phyloP scores from a whole-genome alignment of 2,113 vertebrate genomes.

The Actinemys pallida region DNA sequence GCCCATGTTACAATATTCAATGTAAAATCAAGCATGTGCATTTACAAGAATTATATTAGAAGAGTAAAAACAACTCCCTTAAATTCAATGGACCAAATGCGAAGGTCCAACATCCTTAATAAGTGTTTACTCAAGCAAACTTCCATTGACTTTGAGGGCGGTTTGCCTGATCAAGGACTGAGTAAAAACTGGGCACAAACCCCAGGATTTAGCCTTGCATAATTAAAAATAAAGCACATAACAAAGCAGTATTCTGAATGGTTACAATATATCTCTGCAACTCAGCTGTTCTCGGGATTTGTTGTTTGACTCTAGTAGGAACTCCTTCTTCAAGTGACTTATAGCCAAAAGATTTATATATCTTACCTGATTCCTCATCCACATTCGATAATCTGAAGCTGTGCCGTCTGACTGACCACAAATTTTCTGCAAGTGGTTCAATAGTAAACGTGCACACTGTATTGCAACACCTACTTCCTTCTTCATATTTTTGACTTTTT shows the following conservation, averaged over 20 bases:
- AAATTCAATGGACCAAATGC: neutral
- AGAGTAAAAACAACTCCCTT: neutral
- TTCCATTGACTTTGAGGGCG: neutral
- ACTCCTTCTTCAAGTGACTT: neutral
- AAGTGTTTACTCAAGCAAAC: neutral
- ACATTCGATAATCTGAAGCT: neutral
- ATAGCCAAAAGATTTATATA: neutral
- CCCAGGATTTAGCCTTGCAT: neutral
- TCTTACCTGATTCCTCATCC: constrained; percentile 39
- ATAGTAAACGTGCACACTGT: neutral
- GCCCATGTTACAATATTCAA: neutral
- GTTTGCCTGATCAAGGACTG: neutral
- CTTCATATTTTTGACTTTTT: constrained; percentile 18
- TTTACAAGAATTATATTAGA: neutral
- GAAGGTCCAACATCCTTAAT: neutral
- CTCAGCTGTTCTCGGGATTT: neutral
- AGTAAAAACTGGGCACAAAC: neutral
- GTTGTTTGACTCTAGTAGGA: neutral
- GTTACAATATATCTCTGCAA: neutral
- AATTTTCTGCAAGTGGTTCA: neutral
- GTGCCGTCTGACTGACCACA: neutral
- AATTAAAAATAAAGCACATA: neutral
- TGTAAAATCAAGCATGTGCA: neutral
- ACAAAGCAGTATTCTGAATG: neutral
- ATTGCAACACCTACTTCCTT: constrained; percentile 17